phyloP scores from a whole-genome alignment of 2,888 invertebrate species.

The Melanostoma mellinum region DNA sequence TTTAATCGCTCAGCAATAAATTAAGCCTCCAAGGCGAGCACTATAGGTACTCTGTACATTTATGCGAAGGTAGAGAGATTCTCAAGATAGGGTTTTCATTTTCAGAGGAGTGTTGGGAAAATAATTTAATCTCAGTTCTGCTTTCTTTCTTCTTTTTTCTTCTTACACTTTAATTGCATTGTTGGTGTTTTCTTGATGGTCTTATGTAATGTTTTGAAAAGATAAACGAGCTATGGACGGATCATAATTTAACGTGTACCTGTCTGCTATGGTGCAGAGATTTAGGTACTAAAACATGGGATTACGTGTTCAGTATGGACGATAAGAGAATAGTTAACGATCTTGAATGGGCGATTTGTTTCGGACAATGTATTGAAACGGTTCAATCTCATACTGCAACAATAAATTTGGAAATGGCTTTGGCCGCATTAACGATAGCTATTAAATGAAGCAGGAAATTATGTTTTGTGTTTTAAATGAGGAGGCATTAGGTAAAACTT shows the following conservation, averaged over 20 bases:
- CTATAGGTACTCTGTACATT: not conserved
- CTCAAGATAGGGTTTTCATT: conserved; percentile 34
- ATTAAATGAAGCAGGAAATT: conserved; percentile 15
- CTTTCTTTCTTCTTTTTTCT: conserved; percentile 21
- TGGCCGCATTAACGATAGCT: not conserved
- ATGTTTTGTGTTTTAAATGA: too few species aligned
- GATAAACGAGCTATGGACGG: conserved; percentile 57
- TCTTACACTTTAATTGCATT: conserved; percentile 26
- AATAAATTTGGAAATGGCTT: conserved; percentile 21
- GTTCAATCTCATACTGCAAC: not conserved
- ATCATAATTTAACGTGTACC: conserved; percentile 12
- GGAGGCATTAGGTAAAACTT: too few species aligned
- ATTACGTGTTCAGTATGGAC: conserved; percentile 29
- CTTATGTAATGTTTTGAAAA: conserved; percentile 71
- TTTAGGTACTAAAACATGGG: conserved; percentile 33
- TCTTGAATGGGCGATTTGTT: conserved; percentile 49
- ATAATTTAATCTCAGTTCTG: conserved; percentile 27
- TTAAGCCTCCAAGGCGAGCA: conserved; percentile 16
- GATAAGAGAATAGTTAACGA: conserved; percentile 53
- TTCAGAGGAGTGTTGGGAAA: conserved; percentile 21
- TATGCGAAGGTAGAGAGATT: conserved; percentile 22
- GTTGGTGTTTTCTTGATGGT: conserved; percentile 50
- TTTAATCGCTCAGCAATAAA: conserved; percentile 60
- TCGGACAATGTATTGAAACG: conserved; percentile 1
- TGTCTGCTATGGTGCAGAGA: conserved; percentile 29